These are phyloP conservation scores for Pandemis heparana DNA, from an alignment of 2,888 invertebrate genomes.

Conservation along the genomic window DNA sequence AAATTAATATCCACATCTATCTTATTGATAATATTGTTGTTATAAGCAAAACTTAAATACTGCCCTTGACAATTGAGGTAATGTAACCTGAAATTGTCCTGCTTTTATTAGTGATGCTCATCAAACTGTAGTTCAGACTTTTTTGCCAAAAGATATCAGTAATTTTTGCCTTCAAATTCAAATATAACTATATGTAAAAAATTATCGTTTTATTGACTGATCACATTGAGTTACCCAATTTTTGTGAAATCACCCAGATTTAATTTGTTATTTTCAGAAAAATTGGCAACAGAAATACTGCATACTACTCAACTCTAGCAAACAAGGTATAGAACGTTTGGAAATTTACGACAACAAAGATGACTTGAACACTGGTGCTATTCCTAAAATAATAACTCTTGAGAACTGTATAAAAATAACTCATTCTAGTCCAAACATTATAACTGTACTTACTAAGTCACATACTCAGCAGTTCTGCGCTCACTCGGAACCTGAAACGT, in stretches of 20 bases:
- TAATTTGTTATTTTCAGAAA: constrained; percentile 87
- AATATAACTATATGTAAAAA: too few relatives aligned
- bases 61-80: background rate
- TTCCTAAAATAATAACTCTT: constrained; percentile 92
- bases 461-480: constrained; percentile 87
- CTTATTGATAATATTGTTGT: too few relatives aligned
- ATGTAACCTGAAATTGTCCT: background rate
- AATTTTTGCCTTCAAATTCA: background rate
- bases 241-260: background rate
- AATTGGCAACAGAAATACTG: constrained; percentile 93
- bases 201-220: too few relatives aligned
- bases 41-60: background rate
- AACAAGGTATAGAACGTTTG: constrained; percentile 93
- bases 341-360: constrained; percentile 94
- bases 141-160: background rate
- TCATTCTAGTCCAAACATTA: constrained; percentile 86
- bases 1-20: too few relatives aligned
- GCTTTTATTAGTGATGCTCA: background rate
- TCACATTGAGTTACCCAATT: too few relatives aligned
- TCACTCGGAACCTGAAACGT: constrained; percentile 88
- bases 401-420: constrained; percentile 96
- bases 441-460: constrained; percentile 91
- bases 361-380: constrained; percentile 86
- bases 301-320: constrained; percentile 92
- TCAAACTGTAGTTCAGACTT: background rate